phyloP scores from a whole-genome alignment of 2,113 vertebrate genomes.

The Tyrannus savana region DNA sequence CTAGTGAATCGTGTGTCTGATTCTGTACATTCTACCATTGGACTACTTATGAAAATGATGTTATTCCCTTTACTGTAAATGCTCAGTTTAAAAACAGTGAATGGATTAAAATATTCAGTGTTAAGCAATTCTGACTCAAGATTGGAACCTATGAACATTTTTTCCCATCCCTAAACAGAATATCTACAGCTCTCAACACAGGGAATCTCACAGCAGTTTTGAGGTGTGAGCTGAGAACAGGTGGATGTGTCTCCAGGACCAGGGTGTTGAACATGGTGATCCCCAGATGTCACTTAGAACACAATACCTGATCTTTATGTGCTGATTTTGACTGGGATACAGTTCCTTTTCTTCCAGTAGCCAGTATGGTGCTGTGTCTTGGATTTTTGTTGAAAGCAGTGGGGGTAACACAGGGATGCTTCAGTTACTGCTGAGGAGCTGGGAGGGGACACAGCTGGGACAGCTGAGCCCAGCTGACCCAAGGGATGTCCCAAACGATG shows the following conservation, averaged over 20 bases:
- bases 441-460: not conserved
- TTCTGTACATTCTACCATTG: not conserved
- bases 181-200: not conserved
- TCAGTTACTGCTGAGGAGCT: not conserved
- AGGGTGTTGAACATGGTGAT: accelerated
- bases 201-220: not conserved
- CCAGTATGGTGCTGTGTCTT: not conserved
- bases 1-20: not conserved
- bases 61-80: not conserved
- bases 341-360: not conserved
- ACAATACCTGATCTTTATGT: not conserved
- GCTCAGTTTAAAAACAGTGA: not conserved
- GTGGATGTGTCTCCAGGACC: accelerated
- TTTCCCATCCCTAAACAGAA: not conserved
- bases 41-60: not conserved
- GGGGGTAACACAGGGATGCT: not conserved
- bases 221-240: not conserved
- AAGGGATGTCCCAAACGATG: not conserved
- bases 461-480: not conserved
- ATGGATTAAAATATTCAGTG: not conserved
- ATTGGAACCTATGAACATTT: not conserved
- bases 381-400: not conserved
- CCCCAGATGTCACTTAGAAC: not conserved
- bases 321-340: not conserved
- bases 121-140: not conserved